Evolutionary conservation across 2,113 vertebrate genomes (phyloP).

Genomic region (Oreochromis niloticus): DNA sequence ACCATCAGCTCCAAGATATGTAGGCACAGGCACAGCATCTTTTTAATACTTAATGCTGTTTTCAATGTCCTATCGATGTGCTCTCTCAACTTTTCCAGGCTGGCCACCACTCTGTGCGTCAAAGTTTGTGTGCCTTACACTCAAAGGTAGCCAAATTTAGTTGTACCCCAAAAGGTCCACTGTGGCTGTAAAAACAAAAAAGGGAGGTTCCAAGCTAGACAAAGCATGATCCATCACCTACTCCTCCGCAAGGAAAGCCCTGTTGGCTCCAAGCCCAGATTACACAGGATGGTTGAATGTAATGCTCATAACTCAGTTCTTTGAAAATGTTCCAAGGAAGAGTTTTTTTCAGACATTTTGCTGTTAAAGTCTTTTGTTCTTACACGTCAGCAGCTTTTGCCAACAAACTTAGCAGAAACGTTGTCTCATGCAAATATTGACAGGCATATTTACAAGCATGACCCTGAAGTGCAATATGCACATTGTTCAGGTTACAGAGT

Average conservation of each 20-base stretch:
- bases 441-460: slow-evolving; percentile 3
- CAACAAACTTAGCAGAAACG: background rate
- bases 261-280: slow-evolving; percentile 49
- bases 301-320: slow-evolving; percentile 3
- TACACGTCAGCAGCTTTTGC: background rate
- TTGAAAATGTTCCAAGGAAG: slow-evolving; percentile 48
- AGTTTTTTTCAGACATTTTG: background rate
- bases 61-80: background rate
- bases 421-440: slow-evolving; percentile 1
- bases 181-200: background rate
- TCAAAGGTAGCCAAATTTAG: slow-evolving; percentile 8
- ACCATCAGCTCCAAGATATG: slow-evolving; percentile 5
- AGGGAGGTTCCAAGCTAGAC: slow-evolving; percentile 40
- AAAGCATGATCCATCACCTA: slow-evolving; percentile 33
- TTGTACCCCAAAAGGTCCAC: background rate
- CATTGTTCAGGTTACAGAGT: slow-evolving; percentile 4
- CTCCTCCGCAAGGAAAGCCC: slow-evolving; percentile 45
- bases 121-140: background rate
- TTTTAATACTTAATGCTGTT: slow-evolving; percentile 20
- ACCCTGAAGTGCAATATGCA: slow-evolving; percentile 1
- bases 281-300: slow-evolving; percentile 2
- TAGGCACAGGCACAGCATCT: background rate
- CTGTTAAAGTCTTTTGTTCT: background rate
- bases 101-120: background rate
- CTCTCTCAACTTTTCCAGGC: background rate